Conservation (phyloP, 2,113 vertebrate species). For the Diphyllodes magnificus region DNA sequence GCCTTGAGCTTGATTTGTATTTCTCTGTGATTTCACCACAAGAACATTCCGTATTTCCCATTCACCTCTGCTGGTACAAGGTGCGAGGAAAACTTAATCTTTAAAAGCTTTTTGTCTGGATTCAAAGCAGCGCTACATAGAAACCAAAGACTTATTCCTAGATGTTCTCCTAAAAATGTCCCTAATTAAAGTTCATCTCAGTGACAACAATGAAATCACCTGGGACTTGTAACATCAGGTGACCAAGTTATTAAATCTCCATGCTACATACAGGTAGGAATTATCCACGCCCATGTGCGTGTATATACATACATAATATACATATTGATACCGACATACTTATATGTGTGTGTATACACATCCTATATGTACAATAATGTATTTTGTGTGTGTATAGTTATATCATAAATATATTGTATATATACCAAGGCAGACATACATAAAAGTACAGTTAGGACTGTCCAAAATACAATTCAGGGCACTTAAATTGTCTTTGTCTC, state of each 20-base stretch:
- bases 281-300: not conserved
- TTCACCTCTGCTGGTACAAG: not conserved
- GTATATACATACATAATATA: not conserved
- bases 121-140: not conserved
- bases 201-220: not conserved
- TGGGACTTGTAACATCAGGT: not conserved
- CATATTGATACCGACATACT: not conserved
- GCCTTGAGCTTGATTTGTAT: not conserved
- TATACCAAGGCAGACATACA: not conserved
- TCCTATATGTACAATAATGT: not conserved
- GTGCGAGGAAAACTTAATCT: not conserved
- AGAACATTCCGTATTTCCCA: not conserved
- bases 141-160: not conserved
- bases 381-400: not conserved
- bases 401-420: too few species aligned
- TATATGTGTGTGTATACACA: not conserved
- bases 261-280: not conserved
- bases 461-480: not conserved
- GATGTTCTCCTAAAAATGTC: not conserved
- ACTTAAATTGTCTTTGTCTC: not conserved
- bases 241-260: not conserved
- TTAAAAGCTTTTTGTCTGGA: not conserved
- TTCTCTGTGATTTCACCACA: not conserved
- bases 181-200: not conserved
- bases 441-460: not conserved